These are phyloP conservation scores for Aphodius granarius DNA, from an alignment of 2,888 invertebrate genomes.

Conservation along the genomic window DNA sequence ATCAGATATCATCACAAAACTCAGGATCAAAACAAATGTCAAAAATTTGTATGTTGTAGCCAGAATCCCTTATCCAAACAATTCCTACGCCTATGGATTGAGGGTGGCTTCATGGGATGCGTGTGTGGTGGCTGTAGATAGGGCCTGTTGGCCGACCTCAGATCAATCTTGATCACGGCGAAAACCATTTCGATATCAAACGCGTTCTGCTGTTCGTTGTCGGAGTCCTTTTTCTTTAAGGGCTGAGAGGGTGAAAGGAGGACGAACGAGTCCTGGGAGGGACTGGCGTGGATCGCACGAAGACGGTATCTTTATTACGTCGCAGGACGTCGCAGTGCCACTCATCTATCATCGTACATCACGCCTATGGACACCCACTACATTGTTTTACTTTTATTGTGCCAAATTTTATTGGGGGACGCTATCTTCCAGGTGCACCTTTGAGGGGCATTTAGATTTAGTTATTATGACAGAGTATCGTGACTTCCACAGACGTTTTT, in stretches of 20 bases:
- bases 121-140: not conserved
- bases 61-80: not conserved
- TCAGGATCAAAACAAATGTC: too few species aligned
- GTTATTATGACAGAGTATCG: not conserved
- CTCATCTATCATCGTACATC: constrained; percentile 29
- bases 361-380: constrained; percentile 16
- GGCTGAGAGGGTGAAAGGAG: not conserved
- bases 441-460: not conserved
- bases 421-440: not conserved
- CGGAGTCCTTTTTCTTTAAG: not conserved
- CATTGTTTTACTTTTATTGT: constrained; percentile 28
- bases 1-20: too few species aligned
- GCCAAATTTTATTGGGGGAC: constrained; percentile 11
- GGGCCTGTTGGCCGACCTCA: constrained; percentile 18
- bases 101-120: not conserved
- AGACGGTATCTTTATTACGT: constrained; percentile 3
- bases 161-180: constrained; percentile 25
- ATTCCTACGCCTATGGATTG: not conserved
- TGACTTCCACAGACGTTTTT: too few species aligned
- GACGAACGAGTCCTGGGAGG: not conserved
- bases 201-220: constrained; percentile 2
- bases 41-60: not conserved
- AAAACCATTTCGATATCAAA: constrained; percentile 1
- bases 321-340: constrained; percentile 7
- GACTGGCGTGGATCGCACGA: not conserved